These are phyloP conservation scores for Leptopilina syphax DNA, from an alignment of 2,888 invertebrate species.

Conservation along the genomic window DNA sequence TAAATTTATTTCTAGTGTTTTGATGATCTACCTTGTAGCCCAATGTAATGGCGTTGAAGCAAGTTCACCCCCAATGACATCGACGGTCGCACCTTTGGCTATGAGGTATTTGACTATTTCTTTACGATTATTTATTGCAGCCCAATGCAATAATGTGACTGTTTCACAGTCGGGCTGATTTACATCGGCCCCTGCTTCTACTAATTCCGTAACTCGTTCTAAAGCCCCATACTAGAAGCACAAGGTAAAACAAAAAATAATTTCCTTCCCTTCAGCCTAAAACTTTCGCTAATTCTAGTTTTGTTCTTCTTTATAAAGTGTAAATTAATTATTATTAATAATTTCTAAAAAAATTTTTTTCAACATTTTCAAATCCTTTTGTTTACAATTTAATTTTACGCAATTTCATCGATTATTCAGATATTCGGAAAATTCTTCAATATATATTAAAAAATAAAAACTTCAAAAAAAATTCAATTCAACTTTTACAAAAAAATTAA, in stretches of 20 bases:
- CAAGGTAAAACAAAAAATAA: background rate
- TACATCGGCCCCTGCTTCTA: slow-evolving; percentile 95
- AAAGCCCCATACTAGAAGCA: slow-evolving; percentile 88
- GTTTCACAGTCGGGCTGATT: slow-evolving; percentile 97
- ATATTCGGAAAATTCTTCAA: too few species aligned
- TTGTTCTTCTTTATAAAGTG: too few species aligned
- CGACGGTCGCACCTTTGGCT: slow-evolving; percentile 91
- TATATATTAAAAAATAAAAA: too few species aligned
- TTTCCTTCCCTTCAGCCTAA: background rate
- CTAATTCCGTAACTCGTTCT: slow-evolving; percentile 88
- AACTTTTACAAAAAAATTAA: too few species aligned
- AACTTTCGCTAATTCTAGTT: too few species aligned
- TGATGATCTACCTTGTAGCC: slow-evolving; percentile 86
- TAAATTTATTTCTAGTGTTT: too few species aligned
- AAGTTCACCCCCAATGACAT: slow-evolving; percentile 97
- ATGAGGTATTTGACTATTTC: slow-evolving; percentile 94
- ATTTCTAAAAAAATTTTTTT: too few species aligned
- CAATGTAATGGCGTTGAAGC: slow-evolving; percentile 98
- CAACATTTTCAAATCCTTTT: too few species aligned
- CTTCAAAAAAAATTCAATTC: too few species aligned
- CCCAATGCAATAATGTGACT: slow-evolving; percentile 99
- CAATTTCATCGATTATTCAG: too few species aligned
- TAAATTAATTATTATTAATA: too few species aligned
- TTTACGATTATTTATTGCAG: slow-evolving; percentile 97
- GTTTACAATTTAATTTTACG: too few species aligned